Conservation (phyloP, 2,888 invertebrate species). For the Yponomeuta cagnagella region DNA sequence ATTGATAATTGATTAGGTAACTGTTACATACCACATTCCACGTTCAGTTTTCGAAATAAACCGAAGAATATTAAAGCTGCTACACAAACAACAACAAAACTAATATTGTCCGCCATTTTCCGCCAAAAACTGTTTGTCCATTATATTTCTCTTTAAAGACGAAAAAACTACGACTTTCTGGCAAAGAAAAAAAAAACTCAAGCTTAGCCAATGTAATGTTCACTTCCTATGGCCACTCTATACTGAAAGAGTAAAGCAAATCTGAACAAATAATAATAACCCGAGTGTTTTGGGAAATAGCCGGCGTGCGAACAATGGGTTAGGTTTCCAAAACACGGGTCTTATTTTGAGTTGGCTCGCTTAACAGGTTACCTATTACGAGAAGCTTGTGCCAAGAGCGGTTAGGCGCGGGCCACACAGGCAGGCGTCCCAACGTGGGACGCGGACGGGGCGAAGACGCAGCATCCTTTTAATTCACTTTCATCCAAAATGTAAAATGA, state of each 20-base stretch:
- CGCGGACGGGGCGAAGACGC: no score
- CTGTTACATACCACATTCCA: neutral
- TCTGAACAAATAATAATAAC: neutral
- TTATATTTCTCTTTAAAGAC: neutral
- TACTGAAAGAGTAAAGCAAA: neutral
- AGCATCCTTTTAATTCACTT: no score
- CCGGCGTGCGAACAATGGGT: neutral
- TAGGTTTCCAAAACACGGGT: neutral
- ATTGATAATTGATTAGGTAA: no score
- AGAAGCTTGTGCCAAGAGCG: no score
- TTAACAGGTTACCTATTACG: neutral
- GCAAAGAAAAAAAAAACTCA: neutral
- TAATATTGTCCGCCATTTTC: neutral
- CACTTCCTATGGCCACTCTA: neutral
- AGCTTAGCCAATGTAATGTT: neutral
- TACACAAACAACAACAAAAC: neutral
- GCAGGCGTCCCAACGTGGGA: no score
- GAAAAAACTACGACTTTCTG: neutral
- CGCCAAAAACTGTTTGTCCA: neutral
- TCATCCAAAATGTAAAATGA: no score
- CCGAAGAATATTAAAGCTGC: neutral
- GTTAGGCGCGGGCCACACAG: no score
- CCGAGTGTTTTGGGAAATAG: neutral
- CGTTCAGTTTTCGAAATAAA: neutral
- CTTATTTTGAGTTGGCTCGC: neutral